Evolutionary conservation across 1,140 invertebrate species (phyloP), one percentile per base, ranked within the genome.

Genomic region (Batillaria attramentaria): DNA sequence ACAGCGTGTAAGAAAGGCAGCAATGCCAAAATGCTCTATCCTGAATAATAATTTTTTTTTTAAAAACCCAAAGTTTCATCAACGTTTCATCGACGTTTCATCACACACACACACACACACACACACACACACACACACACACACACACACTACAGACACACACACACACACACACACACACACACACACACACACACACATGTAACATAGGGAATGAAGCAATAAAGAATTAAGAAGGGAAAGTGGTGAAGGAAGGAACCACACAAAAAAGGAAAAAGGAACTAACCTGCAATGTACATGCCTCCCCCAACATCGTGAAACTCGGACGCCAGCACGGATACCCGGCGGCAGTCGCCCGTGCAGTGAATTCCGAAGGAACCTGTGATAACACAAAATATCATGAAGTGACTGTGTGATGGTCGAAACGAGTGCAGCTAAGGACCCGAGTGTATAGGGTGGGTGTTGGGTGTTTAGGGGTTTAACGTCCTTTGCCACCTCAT

Each of bases 281-380:
- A 39, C 37, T 37, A n/a, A 80, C 79, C 79, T 3, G 3, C 39
- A 18, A 80, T 68, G 24, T 28, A 10, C 3, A 80, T 43, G 3
- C 72, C 79, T 16, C 73, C 73, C 35, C 42, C 37, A 5, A 42
- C 37, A 46, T 80, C 72, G 28, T 80, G 72, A 3, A 80, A 28
- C 18, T 80, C 79, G 70, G 62, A 80, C 18, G 37, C 37, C 43
- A 66, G 37, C 18, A 80, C 54, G 8, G 79, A 33, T 6, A 76
- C 46, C 3, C 41, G 31, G 6, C 72, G 60, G 62, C 79, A 72
- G 50, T 77, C 72, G 37, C 42, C 60, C 8, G 24, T 20, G n/a
- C 65, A 75, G 33, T 41, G 41, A 24, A 76, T 43, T 3, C 42
- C 73, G 20, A 28, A 46, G 6, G 60, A 20, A 18, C 79, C 79